A percentile compares a stretch with the other conserved stretches of the same genome.
Conservation (phyloP, 2,888 invertebrate genomes). For the Nezara viridula region DNA sequence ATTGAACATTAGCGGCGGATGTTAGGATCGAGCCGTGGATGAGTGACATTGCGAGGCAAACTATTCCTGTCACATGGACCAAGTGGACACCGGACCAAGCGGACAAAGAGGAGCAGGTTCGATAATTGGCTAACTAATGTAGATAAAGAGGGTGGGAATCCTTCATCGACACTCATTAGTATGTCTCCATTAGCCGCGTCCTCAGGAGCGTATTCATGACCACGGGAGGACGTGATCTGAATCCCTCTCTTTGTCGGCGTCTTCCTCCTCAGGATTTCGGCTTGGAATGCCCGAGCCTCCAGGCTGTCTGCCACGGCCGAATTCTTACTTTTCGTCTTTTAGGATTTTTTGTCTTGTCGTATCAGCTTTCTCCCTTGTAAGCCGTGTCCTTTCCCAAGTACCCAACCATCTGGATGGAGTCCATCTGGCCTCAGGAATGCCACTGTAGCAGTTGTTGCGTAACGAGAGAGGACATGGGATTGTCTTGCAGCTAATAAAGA, state of each 20-base stretch:
- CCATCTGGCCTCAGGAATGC: constrained; percentile 10
- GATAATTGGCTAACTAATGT: constrained; percentile 51
- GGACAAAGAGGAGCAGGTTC: neutral
- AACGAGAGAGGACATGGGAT: neutral
- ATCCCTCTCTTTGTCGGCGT: constrained; percentile 13
- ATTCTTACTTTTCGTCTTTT: constrained; percentile 37
- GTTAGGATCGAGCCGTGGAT: neutral
- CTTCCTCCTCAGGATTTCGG: neutral
- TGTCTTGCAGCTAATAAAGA: neutral
- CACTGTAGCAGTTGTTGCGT: constrained; percentile 8
- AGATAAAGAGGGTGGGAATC: constrained; percentile 53
- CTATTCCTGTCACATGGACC: constrained; percentile 6
- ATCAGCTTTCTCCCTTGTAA: constrained; percentile 48
- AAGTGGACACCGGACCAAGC: neutral
- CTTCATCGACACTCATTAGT: constrained; percentile 49
- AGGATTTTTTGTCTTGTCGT: constrained; percentile 44
- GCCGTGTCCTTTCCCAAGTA: constrained; percentile 26
- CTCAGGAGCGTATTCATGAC: constrained; percentile 28
- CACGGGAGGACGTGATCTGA: neutral
- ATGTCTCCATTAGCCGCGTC: constrained; percentile 50
- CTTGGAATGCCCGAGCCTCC: constrained; percentile 48
- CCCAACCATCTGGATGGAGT: constrained; percentile 1
- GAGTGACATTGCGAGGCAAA: neutral
- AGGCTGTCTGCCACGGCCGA: constrained; percentile 51
- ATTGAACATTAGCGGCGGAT: constrained; percentile 34